Evolutionary conservation across 2,888 invertebrate genomes (phyloP).

Genomic region (Disparrhopalites patrizii): DNA sequence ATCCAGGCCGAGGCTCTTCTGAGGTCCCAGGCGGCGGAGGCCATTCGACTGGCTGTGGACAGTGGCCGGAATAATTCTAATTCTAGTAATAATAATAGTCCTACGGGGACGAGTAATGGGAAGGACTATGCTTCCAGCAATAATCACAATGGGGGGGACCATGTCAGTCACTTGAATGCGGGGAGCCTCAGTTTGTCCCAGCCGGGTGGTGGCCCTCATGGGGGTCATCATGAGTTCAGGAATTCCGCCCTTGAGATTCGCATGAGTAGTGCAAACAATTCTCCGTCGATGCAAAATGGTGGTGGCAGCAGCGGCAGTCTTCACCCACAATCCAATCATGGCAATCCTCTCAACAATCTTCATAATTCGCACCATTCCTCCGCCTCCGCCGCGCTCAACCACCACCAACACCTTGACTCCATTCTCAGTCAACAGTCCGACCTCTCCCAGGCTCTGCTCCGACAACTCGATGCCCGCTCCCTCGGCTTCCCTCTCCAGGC

Average conservation of each 20-base stretch:
- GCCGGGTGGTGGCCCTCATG: neutral
- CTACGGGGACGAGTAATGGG: conserved; percentile 7
- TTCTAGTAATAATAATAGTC: conserved; percentile 34
- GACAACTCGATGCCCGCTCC: conserved; percentile 44
- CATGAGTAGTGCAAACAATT: conserved; percentile 19
- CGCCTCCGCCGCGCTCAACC: conserved; percentile 37
- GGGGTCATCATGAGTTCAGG: conserved; percentile 31
- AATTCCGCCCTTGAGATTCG: conserved; percentile 39
- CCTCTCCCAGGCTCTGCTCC: conserved; percentile 45
- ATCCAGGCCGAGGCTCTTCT: conserved; percentile 55
- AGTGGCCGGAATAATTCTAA: conserved; percentile 55
- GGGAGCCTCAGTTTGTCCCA: conserved; percentile 5
- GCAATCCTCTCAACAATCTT: conserved; percentile 36
- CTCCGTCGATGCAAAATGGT: conserved; percentile 34
- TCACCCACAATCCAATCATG: conserved; percentile 35
- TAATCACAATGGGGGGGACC: conserved; percentile 30
- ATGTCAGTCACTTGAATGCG: conserved; percentile 28
- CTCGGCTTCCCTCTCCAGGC: conserved; percentile 48
- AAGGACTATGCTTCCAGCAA: conserved; percentile 35
- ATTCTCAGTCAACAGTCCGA: conserved; percentile 46
- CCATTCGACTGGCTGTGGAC: conserved; percentile 72
- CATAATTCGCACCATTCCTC: conserved; percentile 39
- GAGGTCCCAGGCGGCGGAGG: conserved; percentile 81
- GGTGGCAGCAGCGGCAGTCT: conserved; percentile 27
- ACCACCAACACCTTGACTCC: conserved; percentile 47